Base-by-base conservation (phyloP, 1,140 invertebrate genomes). In the Ephestia elutella region DNA sequence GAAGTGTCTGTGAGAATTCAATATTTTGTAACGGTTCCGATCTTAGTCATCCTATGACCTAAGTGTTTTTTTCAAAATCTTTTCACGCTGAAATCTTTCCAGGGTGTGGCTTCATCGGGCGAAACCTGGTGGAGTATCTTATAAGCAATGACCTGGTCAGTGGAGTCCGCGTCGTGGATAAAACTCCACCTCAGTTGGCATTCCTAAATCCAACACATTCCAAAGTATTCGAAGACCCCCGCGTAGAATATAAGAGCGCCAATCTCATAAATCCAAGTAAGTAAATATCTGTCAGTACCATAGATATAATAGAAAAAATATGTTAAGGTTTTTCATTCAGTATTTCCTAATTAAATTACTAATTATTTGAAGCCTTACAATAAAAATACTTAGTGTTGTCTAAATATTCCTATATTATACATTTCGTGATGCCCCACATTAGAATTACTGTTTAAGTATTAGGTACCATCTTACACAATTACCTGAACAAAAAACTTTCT, bases 51-150 rank as follows among this genome's bases (percentile, higher is more conserved):
- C 80, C 38, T 55, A 65, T 74, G 71, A 67, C 64, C 61, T 64
- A 73, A 10, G 67, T 35, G 65, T 75, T 74, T n/a, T 25, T 78
- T 78, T 84, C 73, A 71, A 73, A 63, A 60, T 62, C 65, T 56
- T 69, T 68, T 75, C 58, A 70, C 65, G 50, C 63, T 71, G 68
- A 65, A 62, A 50, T 75, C 78, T 61, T 61, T 90, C 71, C 86
- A 97, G 96, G 96, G 82, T 96, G 95, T 90, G 96, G 96, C 68
- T 97, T 98, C 85, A 95, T 97, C 80, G 96, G 96, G 59, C 92
- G 96, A 71, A 95, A 97, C 89, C 90, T 98, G 63, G 93, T 96
- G 55, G 91, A 94, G 59, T 95, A 95, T 87, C 90, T 97, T 70
- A 87, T 97, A 66, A 90, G 90, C 54, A 95, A 96, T 89, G 91